Percentiles rank a stretch among this genome's conserved stretches.
phyloP scores from a whole-genome alignment of 2,797 vertebrate genomes.

The Harpagifer antarcticus region DNA sequence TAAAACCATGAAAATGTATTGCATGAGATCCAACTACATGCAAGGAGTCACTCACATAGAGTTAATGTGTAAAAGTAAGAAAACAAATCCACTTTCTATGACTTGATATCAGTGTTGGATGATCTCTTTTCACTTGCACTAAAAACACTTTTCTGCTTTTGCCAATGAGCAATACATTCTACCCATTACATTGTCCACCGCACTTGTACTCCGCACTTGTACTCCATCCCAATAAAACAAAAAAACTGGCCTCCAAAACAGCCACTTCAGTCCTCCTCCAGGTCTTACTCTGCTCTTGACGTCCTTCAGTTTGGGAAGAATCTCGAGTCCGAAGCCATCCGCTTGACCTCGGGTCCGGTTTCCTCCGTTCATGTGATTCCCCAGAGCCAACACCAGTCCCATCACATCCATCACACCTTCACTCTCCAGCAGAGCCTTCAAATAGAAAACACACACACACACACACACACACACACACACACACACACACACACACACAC shows the following conservation, averaged over 20 bases:
- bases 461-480: too few species aligned
- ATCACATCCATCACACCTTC: slow-evolving; percentile 89
- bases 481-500: background rate
- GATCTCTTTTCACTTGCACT: background rate
- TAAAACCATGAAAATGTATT: too few species aligned
- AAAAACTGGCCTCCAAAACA: background rate
- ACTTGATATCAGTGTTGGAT: too few species aligned
- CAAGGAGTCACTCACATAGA: too few species aligned
- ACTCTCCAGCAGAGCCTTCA: slow-evolving; percentile 88
- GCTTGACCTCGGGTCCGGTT: slow-evolving; percentile 94
- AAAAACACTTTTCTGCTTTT: background rate
- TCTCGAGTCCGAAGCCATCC: slow-evolving; percentile 96
- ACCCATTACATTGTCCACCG: background rate
- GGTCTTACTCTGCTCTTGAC: slow-evolving; percentile 93
- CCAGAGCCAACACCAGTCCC: slow-evolving; percentile 94
- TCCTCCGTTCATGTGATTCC: slow-evolving; percentile 98
- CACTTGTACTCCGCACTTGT: too few species aligned
- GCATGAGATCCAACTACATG: too few species aligned
- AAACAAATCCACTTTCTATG: too few species aligned
- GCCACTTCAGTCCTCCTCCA: background rate
- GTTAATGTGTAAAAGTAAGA: too few species aligned
- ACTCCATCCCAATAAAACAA: background rate
- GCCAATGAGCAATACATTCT: background rate
- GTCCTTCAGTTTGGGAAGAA: slow-evolving; percentile 97
- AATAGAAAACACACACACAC: background rate